Conservation (phyloP, 2,888 invertebrate genomes). For the Folsomia manolachei region DNA sequence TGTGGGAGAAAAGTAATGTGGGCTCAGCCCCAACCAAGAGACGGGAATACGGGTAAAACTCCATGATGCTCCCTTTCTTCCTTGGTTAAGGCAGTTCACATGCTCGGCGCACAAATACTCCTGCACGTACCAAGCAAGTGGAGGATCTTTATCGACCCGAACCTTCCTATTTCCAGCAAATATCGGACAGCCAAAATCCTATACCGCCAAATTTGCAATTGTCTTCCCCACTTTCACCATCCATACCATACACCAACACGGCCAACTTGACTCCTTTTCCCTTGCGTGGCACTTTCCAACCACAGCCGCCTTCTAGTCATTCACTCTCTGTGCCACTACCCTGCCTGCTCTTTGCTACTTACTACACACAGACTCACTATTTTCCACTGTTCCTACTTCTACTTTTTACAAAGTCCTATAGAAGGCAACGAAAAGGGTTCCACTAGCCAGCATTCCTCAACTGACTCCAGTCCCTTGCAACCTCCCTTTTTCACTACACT, state of each 20-base stretch:
- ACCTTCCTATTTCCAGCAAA: slow-evolving; percentile 24
- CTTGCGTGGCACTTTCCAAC: neutral
- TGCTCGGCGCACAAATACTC: slow-evolving; percentile 36
- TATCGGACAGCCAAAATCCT: slow-evolving; percentile 26
- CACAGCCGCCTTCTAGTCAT: slow-evolving; percentile 3
- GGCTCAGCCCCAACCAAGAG: slow-evolving; percentile 1
- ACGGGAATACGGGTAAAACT: slow-evolving; percentile 14
- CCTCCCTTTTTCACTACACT: too few species aligned
- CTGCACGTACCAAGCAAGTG: slow-evolving; percentile 40
- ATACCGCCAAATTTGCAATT: slow-evolving; percentile 35
- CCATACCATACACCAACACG: too few species aligned
- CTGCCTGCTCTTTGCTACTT: neutral
- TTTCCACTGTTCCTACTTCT: neutral
- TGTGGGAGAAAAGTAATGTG: slow-evolving; percentile 25
- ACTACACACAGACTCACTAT: too few species aligned
- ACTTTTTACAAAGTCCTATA: neutral
- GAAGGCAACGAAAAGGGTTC: neutral
- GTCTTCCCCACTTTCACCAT: slow-evolving; percentile 18
- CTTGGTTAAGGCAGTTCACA: slow-evolving; percentile 19
- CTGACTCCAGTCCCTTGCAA: neutral
- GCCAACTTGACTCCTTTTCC: slow-evolving; percentile 8
- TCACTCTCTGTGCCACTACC: neutral
- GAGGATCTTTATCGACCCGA: slow-evolving; percentile 50
- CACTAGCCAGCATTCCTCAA: neutral
- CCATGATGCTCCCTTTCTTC: slow-evolving; percentile 45